Percentiles rank a stretch among this genome's conserved stretches.
Evolutionary conservation across 2,888 invertebrate genomes (phyloP).

Genomic region (Sinodicranocentrus sp.): DNA sequence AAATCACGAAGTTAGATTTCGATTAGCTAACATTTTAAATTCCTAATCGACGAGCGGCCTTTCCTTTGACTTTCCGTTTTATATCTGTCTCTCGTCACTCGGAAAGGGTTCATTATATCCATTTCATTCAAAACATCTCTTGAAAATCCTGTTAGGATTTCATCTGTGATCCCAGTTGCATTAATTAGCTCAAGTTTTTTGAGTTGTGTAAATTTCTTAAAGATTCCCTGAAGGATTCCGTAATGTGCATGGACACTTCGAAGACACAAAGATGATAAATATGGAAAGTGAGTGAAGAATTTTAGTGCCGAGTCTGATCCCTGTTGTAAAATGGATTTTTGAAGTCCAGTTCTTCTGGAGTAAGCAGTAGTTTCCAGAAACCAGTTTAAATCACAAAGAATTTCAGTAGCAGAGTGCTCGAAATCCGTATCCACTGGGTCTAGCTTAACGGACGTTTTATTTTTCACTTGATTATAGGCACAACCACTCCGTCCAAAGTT

Average conservation of each 20-base stretch:
- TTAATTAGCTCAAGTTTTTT: slow-evolving; percentile 59
- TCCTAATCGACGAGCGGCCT: slow-evolving; percentile 43
- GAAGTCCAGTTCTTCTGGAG: slow-evolving; percentile 25
- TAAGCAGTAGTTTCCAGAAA: slow-evolving; percentile 55
- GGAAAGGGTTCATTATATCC: slow-evolving; percentile 67
- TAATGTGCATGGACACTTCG: slow-evolving; percentile 67
- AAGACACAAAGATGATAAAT: slow-evolving; percentile 48
- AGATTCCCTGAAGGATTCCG: slow-evolving; percentile 66
- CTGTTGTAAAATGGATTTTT: slow-evolving; percentile 66
- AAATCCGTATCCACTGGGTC: slow-evolving; percentile 52
- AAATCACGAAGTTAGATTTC: not conserved
- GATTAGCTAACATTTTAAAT: slow-evolving; percentile 55
- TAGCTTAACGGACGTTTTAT: slow-evolving; percentile 48
- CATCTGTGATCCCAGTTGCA: slow-evolving; percentile 62
- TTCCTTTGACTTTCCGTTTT: slow-evolving; percentile 24
- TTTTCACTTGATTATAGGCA: slow-evolving; percentile 55
- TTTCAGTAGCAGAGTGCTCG: slow-evolving; percentile 64
- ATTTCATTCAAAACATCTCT: slow-evolving; percentile 58
- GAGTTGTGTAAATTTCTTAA: slow-evolving; percentile 56
- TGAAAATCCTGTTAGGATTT: slow-evolving; percentile 65
- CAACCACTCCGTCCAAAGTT: slow-evolving; percentile 56
- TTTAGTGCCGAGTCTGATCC: slow-evolving; percentile 59
- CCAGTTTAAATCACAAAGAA: slow-evolving; percentile 65
- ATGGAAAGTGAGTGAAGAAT: slow-evolving; percentile 64
- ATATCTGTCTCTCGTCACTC: slow-evolving; percentile 9